Conservation (phyloP, 2,113 vertebrate genomes). For the Scolopax mira region DNA sequence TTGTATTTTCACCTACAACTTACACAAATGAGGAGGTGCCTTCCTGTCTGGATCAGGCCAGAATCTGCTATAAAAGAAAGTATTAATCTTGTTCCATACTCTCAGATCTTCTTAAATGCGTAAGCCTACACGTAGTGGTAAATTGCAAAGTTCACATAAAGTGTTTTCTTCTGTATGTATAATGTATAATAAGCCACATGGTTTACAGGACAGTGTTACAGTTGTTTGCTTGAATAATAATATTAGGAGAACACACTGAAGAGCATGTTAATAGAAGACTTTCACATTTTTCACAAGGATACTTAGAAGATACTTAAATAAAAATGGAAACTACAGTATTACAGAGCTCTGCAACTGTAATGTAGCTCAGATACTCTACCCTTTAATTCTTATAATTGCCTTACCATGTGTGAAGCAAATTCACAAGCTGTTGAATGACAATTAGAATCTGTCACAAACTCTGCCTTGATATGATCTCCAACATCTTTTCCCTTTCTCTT, state of each 20-base stretch:
- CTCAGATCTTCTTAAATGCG: not conserved
- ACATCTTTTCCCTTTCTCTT: not conserved
- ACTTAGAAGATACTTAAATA: not conserved
- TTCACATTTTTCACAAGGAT: not conserved
- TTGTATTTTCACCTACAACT: not conserved
- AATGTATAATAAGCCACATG: not conserved
- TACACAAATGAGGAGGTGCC: not conserved
- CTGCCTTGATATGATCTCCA: not conserved
- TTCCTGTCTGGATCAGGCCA: not conserved
- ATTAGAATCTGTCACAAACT: not conserved
- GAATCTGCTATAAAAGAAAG: not conserved
- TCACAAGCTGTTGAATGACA: not conserved
- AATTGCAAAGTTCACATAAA: not conserved
- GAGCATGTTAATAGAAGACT: not conserved
- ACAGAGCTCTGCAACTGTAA: not conserved
- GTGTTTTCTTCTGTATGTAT: not conserved
- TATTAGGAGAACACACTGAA: not conserved
- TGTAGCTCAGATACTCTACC: not conserved
- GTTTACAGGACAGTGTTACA: not conserved
- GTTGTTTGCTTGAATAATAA: not conserved
- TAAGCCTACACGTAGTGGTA: not conserved
- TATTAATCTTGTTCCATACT: not conserved
- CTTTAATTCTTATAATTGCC: not conserved
- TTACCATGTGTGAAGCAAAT: not conserved
- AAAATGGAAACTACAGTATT: not conserved